phyloP scores from a whole-genome alignment of 2,113 vertebrate species.

The Hippopotamus amphibius region DNA sequence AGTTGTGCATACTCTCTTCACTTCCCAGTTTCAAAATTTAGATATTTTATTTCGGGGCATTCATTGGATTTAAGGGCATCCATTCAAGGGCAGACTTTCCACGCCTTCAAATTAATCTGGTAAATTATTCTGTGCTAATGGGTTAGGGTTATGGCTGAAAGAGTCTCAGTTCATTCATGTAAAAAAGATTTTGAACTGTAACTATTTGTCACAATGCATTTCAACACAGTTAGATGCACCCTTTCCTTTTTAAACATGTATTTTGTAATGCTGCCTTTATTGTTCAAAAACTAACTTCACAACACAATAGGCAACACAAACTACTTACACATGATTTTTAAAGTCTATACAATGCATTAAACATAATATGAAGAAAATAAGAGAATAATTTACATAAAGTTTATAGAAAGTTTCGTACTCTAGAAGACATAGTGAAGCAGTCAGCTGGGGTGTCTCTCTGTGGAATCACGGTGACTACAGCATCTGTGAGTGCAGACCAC shows the following conservation, averaged over 20 bases:
- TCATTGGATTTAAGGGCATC: not conserved
- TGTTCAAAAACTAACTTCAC: not conserved
- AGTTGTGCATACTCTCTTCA: not conserved
- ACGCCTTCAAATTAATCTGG: not conserved
- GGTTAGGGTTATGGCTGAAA: not conserved
- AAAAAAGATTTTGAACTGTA: not conserved
- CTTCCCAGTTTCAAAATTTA: not conserved
- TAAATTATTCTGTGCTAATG: not conserved
- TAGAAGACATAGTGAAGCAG: not conserved
- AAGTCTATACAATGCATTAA: not conserved
- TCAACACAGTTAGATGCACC: not conserved
- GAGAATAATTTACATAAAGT: not conserved
- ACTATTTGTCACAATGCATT: not conserved
- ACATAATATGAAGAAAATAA: not conserved
- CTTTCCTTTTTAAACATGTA: not conserved
- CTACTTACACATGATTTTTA: not conserved
- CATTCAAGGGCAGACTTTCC: not conserved
- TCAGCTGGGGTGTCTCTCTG: no score
- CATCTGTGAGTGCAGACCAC: not conserved
- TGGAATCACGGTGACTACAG: not conserved
- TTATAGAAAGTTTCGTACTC: not conserved
- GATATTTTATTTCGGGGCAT: not conserved
- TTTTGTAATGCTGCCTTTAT: not conserved
- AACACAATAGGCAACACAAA: not conserved
- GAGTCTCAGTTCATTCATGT: not conserved